These are phyloP conservation scores for Penaeus japonicus DNA, from an alignment of 1,140 invertebrate genomes.

Conservation along the genomic window DNA sequence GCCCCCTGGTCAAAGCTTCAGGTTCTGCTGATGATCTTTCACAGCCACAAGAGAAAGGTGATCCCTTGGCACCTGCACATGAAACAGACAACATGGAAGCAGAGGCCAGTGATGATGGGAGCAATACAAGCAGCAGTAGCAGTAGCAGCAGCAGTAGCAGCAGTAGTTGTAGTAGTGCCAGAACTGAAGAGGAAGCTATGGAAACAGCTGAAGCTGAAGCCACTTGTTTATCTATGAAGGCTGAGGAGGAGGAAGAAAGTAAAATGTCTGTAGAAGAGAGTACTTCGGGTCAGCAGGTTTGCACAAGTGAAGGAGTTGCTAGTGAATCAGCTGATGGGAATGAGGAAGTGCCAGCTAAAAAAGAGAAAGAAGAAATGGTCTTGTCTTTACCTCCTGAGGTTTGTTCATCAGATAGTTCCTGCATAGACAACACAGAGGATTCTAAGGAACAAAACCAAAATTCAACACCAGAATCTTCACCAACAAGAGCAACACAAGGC, in stretches of 20 bases:
- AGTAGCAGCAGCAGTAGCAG: neutral
- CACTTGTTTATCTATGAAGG: neutral
- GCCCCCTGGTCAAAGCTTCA: neutral
- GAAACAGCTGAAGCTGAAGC: slow-evolving; percentile 10
- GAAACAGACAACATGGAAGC: slow-evolving; percentile 14
- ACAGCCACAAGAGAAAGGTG: neutral
- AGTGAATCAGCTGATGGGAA: neutral
- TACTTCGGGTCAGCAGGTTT: slow-evolving; percentile 3
- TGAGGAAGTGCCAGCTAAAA: neutral
- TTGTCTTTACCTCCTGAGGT: slow-evolving; percentile 26
- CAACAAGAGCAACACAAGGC: neutral
- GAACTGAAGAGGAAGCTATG: slow-evolving; percentile 2
- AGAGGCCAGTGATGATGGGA: slow-evolving; percentile 11
- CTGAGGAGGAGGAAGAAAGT: neutral
- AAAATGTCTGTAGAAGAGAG: neutral
- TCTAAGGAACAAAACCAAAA: neutral
- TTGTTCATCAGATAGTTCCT: slow-evolving; percentile 32
- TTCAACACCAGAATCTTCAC: neutral
- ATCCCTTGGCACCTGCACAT: neutral
- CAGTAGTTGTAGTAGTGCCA: slow-evolving; percentile 18
- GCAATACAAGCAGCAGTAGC: neutral
- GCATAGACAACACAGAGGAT: neutral
- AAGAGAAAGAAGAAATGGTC: neutral
- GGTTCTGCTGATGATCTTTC: neutral
- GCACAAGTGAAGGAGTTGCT: slow-evolving; percentile 3